Evolutionary conservation across 2,888 invertebrate genomes (phyloP), one percentile per base, ranked within the genome.

Genomic region (Temnothorax unifasciatus): DNA sequence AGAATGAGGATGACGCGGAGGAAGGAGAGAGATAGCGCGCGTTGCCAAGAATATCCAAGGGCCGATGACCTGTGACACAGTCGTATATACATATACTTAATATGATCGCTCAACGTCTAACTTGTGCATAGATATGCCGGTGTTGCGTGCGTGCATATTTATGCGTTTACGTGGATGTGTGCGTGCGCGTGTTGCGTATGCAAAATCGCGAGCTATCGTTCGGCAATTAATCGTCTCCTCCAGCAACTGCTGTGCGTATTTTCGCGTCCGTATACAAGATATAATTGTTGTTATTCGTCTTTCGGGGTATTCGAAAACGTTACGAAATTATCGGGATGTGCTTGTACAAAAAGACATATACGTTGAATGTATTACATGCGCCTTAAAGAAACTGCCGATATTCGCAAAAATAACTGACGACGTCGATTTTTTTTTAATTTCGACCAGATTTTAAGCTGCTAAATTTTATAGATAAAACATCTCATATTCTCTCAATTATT

Each of bases 1-100:
- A 88, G 84, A 86, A 83, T 86, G 52, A 82, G 82, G 86, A 69
- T 86, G 85, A 64, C 75, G 85, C 87, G 85, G 87, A 79, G 86
- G 86, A 86, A 77, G 88, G 87, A 87, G 83, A 85, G 85, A 89
- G 83, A 87, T 85, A 88, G 89, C 88, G 89, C 89, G 89, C 89
- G 85, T 89, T 90, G 92, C 93, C 92, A 93, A 93, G 92, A 93
- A 93, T 93, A 93, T 92, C 92, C 89, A 85, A 90, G 90, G 93
- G 92, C 92, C 92, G 91, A 92, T 93, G 93, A 93, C 93, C 93
- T 91, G 91, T 92, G 91, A 92, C 90, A 91, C 91, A 92, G 87
- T 89, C 91, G 88, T 88, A 90, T 88, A 87, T 34, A 34, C 34
- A 34, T 89, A 89, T 89, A 90, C 89, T 87, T 88, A 90, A 92